Conservation (phyloP, 1,140 invertebrate species). For the Micrasema minimum region DNA sequence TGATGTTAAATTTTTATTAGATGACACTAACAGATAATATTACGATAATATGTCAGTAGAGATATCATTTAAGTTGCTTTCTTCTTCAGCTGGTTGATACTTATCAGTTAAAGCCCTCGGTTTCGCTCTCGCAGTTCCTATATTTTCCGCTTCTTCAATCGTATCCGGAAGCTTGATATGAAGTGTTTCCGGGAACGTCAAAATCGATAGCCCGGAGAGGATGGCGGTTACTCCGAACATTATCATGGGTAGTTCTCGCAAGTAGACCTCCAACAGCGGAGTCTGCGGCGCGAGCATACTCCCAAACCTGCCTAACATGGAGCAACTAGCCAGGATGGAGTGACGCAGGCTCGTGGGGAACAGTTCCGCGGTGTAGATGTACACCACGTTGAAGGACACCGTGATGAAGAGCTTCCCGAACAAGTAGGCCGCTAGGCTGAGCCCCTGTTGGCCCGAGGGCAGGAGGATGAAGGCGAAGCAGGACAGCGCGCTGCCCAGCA, state of each 20-base stretch:
- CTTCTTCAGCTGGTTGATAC: conserved; percentile 12
- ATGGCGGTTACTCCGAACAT: conserved; percentile 73
- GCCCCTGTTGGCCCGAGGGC: conserved; percentile 57
- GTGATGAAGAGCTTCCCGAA: conserved; percentile 77
- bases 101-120: conserved; percentile 8
- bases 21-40: background rate
- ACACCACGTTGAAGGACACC: conserved; percentile 71
- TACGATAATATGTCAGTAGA: background rate
- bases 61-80: conserved; percentile 42
- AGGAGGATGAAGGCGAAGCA: conserved; percentile 60
- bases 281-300: conserved; percentile 76
- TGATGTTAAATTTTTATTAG: background rate
- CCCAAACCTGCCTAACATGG: conserved; percentile 75
- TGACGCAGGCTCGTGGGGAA: conserved; percentile 74
- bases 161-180: conserved; percentile 70
- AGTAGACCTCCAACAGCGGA: conserved; percentile 67
- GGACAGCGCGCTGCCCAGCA: conserved; percentile 70
- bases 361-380: conserved; percentile 74
- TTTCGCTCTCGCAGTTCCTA: conserved; percentile 17
- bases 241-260: conserved; percentile 69
- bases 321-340: conserved; percentile 72
- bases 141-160: conserved; percentile 66
- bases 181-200: conserved; percentile 73
- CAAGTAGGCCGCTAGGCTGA: conserved; percentile 63
- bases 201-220: conserved; percentile 65